Conservation (phyloP, 1,140 invertebrate genomes). For the Hyphantria cunea region DNA sequence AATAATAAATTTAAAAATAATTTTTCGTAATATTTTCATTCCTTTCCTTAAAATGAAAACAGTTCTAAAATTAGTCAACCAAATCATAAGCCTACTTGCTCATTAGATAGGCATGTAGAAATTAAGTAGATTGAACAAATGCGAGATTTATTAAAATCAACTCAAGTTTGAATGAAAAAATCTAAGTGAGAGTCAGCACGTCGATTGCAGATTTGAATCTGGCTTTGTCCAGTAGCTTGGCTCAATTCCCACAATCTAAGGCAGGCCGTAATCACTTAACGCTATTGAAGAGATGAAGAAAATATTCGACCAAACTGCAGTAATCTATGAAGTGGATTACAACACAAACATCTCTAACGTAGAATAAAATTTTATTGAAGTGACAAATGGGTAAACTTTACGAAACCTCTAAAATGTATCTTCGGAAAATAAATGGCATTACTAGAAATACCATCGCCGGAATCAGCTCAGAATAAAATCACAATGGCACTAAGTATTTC, state of each 20-base stretch:
- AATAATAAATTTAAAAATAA: too few relatives aligned
- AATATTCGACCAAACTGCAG: constrained; percentile 49
- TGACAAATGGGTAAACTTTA: constrained; percentile 34
- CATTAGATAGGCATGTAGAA: too few relatives aligned
- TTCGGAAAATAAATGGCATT: too few relatives aligned
- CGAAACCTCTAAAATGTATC: background rate
- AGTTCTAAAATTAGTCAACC: too few relatives aligned
- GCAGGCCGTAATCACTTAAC: constrained; percentile 43
- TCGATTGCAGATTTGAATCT: constrained; percentile 30
- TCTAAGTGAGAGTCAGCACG: background rate
- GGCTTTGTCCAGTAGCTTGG: constrained; percentile 40
- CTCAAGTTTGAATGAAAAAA: too few relatives aligned
- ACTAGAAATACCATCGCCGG: too few relatives aligned
- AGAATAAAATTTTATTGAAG: constrained; percentile 28
- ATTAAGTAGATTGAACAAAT: too few relatives aligned
- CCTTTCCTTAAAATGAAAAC: too few relatives aligned
- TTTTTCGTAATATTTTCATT: too few relatives aligned
- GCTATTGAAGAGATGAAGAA: constrained; percentile 40
- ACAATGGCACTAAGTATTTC: constrained; percentile 28
- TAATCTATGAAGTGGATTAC: constrained; percentile 53
- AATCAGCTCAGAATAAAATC: constrained; percentile 6
- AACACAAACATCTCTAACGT: constrained; percentile 28
- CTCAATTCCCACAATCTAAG: constrained; percentile 45
- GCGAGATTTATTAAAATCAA: too few relatives aligned
- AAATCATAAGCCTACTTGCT: too few relatives aligned